Conservation (phyloP, 2,888 invertebrate species). For the Dexiosoma caninum region DNA sequence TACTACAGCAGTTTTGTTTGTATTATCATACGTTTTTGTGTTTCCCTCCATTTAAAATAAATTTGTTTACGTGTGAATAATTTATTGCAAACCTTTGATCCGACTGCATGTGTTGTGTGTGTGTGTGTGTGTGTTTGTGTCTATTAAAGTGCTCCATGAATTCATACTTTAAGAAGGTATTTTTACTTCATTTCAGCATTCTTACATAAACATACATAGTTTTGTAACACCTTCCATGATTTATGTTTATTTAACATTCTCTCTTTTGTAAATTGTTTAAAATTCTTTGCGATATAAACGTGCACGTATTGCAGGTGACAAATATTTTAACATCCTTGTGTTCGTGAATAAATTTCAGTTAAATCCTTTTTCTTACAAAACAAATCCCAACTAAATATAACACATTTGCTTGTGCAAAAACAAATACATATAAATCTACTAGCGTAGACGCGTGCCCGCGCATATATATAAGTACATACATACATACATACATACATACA, state of each 20-base stretch:
- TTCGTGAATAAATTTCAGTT: slow-evolving; percentile 47
- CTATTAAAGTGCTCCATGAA: background rate
- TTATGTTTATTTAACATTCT: slow-evolving; percentile 51
- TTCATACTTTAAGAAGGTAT: background rate
- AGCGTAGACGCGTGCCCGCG: background rate
- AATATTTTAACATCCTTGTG: slow-evolving; percentile 55
- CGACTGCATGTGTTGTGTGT: background rate
- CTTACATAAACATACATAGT: too few relatives aligned
- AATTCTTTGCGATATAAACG: slow-evolving; percentile 43
- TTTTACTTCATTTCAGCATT: background rate
- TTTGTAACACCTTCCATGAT: slow-evolving; percentile 41
- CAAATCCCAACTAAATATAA: slow-evolving; percentile 30
- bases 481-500: background rate
- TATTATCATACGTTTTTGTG: background rate
- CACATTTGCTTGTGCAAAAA: slow-evolving; percentile 23
- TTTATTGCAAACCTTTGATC: slow-evolving; percentile 4
- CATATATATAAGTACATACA: background rate
- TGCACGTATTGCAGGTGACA: slow-evolving; percentile 63
- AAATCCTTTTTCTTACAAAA: slow-evolving; percentile 46
- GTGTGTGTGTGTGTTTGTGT: background rate
- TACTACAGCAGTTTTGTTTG: background rate
- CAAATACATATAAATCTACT: background rate
- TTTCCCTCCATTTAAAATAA: background rate
- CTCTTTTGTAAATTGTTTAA: slow-evolving; percentile 56
- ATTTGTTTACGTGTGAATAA: slow-evolving; percentile 8